Percentiles rank a stretch among this genome's conserved stretches.
Conservation (phyloP, 2,797 vertebrate species). For the Carapus acus region DNA sequence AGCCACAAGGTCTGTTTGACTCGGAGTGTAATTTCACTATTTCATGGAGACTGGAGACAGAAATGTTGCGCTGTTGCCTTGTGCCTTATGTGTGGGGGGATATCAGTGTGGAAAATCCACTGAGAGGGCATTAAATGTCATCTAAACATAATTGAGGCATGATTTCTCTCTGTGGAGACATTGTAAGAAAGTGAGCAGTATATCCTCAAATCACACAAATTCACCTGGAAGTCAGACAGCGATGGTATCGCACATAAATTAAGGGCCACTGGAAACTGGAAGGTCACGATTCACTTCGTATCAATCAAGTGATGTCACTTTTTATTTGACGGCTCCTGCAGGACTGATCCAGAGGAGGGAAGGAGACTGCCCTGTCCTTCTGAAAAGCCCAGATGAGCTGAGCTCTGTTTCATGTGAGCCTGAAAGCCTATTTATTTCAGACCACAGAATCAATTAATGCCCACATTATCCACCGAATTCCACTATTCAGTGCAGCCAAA, state of each 20-base stretch:
- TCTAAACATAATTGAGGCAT: slow-evolving; percentile 58
- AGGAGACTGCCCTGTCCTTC: slow-evolving; percentile 27
- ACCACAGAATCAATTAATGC: slow-evolving; percentile 75
- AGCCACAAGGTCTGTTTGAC: slow-evolving; percentile 44
- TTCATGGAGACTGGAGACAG: slow-evolving; percentile 35
- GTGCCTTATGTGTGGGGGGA: slow-evolving; percentile 41
- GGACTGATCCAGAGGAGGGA: slow-evolving; percentile 35
- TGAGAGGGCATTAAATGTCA: slow-evolving; percentile 61
- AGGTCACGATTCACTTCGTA: slow-evolving; percentile 60
- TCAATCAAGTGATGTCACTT: slow-evolving; percentile 60
- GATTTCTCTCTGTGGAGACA: slow-evolving; percentile 52
- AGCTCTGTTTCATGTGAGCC: slow-evolving; percentile 52
- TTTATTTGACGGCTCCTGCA: slow-evolving; percentile 47
- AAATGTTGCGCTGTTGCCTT: slow-evolving; percentile 53
- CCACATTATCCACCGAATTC: slow-evolving; percentile 73
- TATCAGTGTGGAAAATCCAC: slow-evolving; percentile 43
- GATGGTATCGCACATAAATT: slow-evolving; percentile 42
- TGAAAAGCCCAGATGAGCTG: slow-evolving; percentile 48
- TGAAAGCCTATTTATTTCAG: slow-evolving; percentile 72
- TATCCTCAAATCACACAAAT: slow-evolving; percentile 56
- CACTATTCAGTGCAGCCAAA: slow-evolving; percentile 66
- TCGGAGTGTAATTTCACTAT: slow-evolving; percentile 45
- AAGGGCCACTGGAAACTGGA: slow-evolving; percentile 52
- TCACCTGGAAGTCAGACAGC: slow-evolving; percentile 49
- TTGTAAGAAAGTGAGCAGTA: slow-evolving; percentile 40